Conservation (phyloP, 2,113 vertebrate genomes). For the Poeciliopsis turrubarensis region DNA sequence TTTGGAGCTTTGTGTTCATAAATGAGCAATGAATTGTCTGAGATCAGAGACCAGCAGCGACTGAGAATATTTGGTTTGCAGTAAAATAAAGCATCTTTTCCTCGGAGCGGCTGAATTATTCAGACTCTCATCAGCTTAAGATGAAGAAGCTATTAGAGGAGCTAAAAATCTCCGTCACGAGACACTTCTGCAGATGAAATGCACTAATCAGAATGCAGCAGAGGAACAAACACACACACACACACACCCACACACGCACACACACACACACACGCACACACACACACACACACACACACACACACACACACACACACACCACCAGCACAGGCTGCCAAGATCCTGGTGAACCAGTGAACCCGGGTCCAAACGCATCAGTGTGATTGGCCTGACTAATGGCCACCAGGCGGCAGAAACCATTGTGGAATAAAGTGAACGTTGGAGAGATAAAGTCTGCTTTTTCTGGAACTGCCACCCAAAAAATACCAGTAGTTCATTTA, state of each 20-base stretch:
- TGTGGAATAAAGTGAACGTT: not conserved
- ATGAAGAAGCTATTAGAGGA: conserved; percentile 41
- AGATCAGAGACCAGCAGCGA: conserved; percentile 20
- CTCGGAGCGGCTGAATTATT: conserved; percentile 51
- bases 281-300: not conserved
- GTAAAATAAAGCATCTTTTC: conserved; percentile 39
- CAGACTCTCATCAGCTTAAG: conserved; percentile 46
- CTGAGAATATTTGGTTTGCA: conserved; percentile 26
- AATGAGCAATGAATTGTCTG: conserved; percentile 1
- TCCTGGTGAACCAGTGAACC: conserved; percentile 17
- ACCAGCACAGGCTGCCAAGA: conserved; percentile 8
- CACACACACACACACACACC: conserved; percentile 7
- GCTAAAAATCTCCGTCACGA: conserved; percentile 36
- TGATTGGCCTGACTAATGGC: conserved; percentile 29
- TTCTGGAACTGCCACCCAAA: conserved; percentile 2
- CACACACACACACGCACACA: not conserved
- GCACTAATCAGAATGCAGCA: conserved; percentile 18
- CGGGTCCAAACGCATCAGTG: conserved; percentile 31
- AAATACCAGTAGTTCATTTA: not conserved
- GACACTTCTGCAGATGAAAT: conserved; percentile 31
- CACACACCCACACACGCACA: not conserved
- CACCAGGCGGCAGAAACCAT: conserved; percentile 5
- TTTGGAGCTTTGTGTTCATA: conserved; percentile 10
- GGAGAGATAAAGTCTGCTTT: conserved; percentile 18
- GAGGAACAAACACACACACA: conserved; percentile 6